Conservation (phyloP, 2,888 invertebrate species). For the Cyrtodaria siliqua region DNA sequence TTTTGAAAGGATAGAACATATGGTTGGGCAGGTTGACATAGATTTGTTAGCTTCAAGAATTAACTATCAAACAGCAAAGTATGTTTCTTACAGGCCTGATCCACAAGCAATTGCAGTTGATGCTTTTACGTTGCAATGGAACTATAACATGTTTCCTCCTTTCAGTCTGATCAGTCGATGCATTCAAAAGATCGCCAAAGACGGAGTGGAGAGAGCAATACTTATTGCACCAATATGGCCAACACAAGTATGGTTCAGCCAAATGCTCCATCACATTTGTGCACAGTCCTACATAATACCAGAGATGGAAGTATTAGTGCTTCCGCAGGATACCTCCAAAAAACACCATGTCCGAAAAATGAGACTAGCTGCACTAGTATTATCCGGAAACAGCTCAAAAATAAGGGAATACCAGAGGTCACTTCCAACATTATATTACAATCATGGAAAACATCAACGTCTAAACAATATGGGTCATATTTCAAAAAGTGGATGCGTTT, state of each 20-base stretch:
- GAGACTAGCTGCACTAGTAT: too few relatives aligned
- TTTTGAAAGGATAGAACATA: too few relatives aligned
- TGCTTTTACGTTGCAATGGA: too few relatives aligned
- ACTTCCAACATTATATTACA: background rate
- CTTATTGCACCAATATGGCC: slow-evolving; percentile 11
- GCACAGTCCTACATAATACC: slow-evolving; percentile 5
- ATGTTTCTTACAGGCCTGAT: too few relatives aligned
- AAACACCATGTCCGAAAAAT: too few relatives aligned
- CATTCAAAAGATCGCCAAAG: background rate
- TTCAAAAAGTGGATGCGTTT: too few relatives aligned
- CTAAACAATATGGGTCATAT: background rate
- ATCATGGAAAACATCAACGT: slow-evolving; percentile 3
- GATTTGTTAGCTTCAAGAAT: too few relatives aligned
- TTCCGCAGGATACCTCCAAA: too few relatives aligned
- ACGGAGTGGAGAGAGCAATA: background rate
- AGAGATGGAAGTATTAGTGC: too few relatives aligned
- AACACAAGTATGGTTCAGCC: slow-evolving; percentile 11
- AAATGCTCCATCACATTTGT: background rate
- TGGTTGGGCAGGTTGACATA: too few relatives aligned
- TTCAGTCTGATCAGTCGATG: slow-evolving; percentile 1
- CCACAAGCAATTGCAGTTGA: too few relatives aligned
- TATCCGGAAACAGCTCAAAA: slow-evolving; percentile 3
- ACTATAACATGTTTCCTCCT: slow-evolving; percentile 5
- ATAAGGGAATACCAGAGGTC: slow-evolving; percentile 1
- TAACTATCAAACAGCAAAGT: too few relatives aligned